Evolutionary conservation across 2,888 invertebrate genomes (phyloP).

Genomic region (Synanthedon myopaeformis): DNA sequence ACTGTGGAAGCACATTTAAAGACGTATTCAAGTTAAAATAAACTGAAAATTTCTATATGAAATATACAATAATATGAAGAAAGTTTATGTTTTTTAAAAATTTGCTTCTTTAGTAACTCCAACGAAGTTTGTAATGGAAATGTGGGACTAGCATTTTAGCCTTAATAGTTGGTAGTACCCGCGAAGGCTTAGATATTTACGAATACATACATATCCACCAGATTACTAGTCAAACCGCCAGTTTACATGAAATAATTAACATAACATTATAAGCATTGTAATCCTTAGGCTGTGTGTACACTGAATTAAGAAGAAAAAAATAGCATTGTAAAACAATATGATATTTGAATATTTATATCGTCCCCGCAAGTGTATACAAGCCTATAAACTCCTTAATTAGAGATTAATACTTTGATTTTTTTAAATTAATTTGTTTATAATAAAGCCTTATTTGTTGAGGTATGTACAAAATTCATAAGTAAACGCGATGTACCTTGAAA

Average conservation of each 20-base stretch:
- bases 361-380: conserved; percentile 16
- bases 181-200: conserved; percentile 23
- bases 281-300: conserved; percentile 9
- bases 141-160: conserved; percentile 24
- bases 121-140: conserved; percentile 13
- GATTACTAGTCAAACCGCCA: conserved; percentile 30
- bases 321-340: neutral
- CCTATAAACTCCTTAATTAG: conserved; percentile 7
- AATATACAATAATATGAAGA: no score
- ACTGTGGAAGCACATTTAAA: no score
- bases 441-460: no score
- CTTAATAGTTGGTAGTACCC: conserved; percentile 25
- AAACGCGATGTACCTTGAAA: neutral
- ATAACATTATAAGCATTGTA: conserved; percentile 2
- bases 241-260: neutral
- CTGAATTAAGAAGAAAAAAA: neutral
- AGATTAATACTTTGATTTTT: no score
- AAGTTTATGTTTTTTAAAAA: no score
- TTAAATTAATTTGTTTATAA: no score
- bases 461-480: neutral
- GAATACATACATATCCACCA: conserved; percentile 50
- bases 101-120: no score
- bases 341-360: conserved; percentile 5
- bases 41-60: no score
- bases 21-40: no score